Evolutionary conservation across 2,113 vertebrate species (phyloP), one percentile per base, ranked within the genome.

Genomic region (Riparia riparia): DNA sequence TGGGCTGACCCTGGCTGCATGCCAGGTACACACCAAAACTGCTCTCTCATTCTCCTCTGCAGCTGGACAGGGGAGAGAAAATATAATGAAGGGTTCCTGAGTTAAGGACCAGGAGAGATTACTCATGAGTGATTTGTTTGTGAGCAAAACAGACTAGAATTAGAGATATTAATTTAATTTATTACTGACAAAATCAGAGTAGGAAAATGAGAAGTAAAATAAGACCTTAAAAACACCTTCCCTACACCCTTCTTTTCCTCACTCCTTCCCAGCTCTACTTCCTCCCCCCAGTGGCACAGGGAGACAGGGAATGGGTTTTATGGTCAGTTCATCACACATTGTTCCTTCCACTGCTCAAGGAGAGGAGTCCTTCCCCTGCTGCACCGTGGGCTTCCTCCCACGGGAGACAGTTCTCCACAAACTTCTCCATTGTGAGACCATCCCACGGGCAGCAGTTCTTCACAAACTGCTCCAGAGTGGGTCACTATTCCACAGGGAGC

Each of bases 321-420:
- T 9, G 6, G 10, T 29, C 50, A n/a, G 12, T 19, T 28, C 9
- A 10, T 28, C 42, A 28, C 14, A 47, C 1, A 0, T 49, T 42
- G 19, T 21, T 44, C 25, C 53, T 76, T 3, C 6, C 31, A 14
- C 16, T 50, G 24, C 19, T 57, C 51, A 34, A 9, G 34, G 50
- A 17, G 51, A 49, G 13, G 19, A 76, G 15, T 29, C n/a, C 2
- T 34, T 65, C 3, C 6, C 19, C 42, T 57, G 34, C 16, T 49
- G 1, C 34, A 8, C 5, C 1, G 0, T 24, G 25, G 29, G 24
- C 6, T 65, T 8, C 5, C 15, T 74, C 60, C 24, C 34, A n/a
- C 0, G 0, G 3, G 19, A 65, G 16, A 24, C 24, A 49, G 24
- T 10, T 57, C 29, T 74, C 50, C 50, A 10, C 29, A 4, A 25